Evolutionary conservation across 1,140 invertebrate genomes (phyloP).

Genomic region (Heliothis virescens): DNA sequence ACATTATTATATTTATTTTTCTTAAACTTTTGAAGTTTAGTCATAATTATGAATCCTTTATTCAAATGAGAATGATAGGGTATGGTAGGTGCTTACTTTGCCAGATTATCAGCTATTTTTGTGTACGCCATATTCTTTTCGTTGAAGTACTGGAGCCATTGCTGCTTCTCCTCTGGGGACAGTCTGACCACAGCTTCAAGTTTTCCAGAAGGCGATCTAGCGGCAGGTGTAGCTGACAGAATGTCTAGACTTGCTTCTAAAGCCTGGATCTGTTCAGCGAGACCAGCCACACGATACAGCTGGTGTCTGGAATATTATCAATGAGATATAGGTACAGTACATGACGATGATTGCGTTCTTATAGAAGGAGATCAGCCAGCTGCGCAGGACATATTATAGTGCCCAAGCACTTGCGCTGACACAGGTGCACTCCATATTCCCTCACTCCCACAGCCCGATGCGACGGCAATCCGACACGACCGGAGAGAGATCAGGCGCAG

Average conservation of each 20-base stretch:
- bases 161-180: conserved; percentile 67
- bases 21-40: too few species aligned
- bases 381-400: too few species aligned
- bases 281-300: conserved; percentile 68
- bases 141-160: conserved; percentile 75
- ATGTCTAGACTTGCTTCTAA: conserved; percentile 72
- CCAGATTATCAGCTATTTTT: conserved; percentile 74
- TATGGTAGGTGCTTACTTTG: conserved; percentile 67
- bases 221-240: conserved; percentile 68
- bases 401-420: too few species aligned
- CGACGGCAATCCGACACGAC: too few species aligned
- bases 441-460: too few species aligned
- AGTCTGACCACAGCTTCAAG: conserved; percentile 73
- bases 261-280: conserved; percentile 58
- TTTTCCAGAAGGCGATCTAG: conserved; percentile 60
- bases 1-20: background rate
- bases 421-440: too few species aligned
- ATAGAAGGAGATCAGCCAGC: too few species aligned
- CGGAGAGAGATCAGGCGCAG: too few species aligned
- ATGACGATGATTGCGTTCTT: too few species aligned
- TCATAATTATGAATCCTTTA: too few species aligned
- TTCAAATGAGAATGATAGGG: too few species aligned
- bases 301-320: conserved; percentile 65
- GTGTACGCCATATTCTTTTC: conserved; percentile 64
- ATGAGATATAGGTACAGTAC: too few species aligned